These are phyloP conservation scores for Prorops nasuta DNA, from an alignment of 1,140 invertebrate genomes.

Conservation along the genomic window DNA sequence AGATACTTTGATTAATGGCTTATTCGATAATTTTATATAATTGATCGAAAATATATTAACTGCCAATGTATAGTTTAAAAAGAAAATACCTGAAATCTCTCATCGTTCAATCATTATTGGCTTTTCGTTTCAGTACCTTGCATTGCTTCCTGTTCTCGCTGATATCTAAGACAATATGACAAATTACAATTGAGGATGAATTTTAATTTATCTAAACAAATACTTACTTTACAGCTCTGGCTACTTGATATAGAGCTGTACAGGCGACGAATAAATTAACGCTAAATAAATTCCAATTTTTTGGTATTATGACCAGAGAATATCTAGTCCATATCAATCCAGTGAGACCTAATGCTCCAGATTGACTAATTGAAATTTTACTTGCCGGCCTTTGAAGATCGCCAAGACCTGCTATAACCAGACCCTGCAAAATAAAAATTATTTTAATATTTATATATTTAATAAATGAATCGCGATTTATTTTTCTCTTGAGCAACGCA, in stretches of 20 bases:
- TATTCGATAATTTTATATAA: too few species aligned
- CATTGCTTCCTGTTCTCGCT: background rate
- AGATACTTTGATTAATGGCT: too few species aligned
- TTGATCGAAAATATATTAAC: too few species aligned
- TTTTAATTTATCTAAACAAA: background rate
- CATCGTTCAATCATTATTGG: background rate
- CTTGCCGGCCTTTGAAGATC: constrained; percentile 89
- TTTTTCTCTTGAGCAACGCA: too few species aligned
- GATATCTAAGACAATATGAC: background rate
- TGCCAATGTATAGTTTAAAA: too few species aligned
- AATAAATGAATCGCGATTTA: too few species aligned
- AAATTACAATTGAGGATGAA: background rate
- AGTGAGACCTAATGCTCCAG: constrained; percentile 72
- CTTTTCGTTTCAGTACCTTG: background rate
- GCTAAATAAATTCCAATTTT: constrained; percentile 89
- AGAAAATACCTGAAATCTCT: too few species aligned
- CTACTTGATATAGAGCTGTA: constrained; percentile 80
- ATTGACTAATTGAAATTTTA: constrained; percentile 84
- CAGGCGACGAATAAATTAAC: constrained; percentile 91
- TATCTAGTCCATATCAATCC: constrained; percentile 85
- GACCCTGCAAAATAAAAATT: constrained; percentile 65
- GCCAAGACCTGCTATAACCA: constrained; percentile 89
- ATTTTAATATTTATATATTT: constrained; percentile 3
- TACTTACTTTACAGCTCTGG: constrained; percentile 63
- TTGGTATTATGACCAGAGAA: constrained; percentile 91